Evolutionary conservation across 2,797 vertebrate species (phyloP).

Genomic region (Uromys caudimaculatus): DNA sequence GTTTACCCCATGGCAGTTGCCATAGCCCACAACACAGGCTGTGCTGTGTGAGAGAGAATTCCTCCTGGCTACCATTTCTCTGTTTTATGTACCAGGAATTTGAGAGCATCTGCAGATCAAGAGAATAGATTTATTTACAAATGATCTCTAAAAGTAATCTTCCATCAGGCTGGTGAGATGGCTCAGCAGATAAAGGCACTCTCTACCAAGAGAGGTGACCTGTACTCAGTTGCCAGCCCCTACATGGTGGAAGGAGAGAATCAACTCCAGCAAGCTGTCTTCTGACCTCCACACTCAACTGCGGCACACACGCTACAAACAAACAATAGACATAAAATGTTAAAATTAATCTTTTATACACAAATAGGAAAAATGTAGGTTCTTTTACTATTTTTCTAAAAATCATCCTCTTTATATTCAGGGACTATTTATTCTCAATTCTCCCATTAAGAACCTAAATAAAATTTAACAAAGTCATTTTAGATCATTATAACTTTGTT

Average conservation of each 20-base stretch:
- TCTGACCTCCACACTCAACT: background rate
- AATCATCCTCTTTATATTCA: background rate
- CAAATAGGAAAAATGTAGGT: background rate
- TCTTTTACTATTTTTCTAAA: constrained; percentile 47
- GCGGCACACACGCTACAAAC: background rate
- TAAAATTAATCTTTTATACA: background rate
- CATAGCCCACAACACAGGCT: background rate
- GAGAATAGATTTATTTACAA: constrained; percentile 1
- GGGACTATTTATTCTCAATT: constrained; percentile 23
- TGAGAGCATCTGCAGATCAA: background rate
- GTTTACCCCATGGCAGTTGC: background rate
- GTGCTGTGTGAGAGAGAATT: background rate
- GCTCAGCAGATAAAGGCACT: background rate
- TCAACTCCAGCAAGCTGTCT: background rate
- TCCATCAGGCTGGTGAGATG: background rate
- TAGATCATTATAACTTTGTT: constrained; percentile 4
- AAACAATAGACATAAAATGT: background rate
- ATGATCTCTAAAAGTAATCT: background rate
- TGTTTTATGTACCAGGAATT: background rate
- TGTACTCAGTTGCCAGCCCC: background rate
- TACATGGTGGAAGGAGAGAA: background rate
- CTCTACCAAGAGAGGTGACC: accelerated
- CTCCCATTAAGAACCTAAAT: background rate
- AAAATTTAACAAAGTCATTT: constrained; percentile 32
- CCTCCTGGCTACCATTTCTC: background rate